These are phyloP conservation scores for Platygyra sinensis DNA, from an alignment of 64 coral and sea anemone species.

Conservation along the genomic window DNA sequence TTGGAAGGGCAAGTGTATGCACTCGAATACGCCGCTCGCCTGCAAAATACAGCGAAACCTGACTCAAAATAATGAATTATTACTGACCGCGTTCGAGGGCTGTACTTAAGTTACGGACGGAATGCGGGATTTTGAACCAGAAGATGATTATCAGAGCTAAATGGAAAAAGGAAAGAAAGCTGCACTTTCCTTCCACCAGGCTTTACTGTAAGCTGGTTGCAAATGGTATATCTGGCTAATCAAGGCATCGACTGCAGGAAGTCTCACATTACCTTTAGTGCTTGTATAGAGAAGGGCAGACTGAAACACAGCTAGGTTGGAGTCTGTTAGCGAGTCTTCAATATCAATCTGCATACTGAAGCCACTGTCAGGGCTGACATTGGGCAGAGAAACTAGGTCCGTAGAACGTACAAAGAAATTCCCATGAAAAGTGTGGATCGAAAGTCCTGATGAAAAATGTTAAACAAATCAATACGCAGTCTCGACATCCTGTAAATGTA, in stretches of 20 bases:
- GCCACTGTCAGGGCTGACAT: constrained; percentile 88
- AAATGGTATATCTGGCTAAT: background rate
- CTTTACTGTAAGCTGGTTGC: background rate
- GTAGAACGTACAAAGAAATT: constrained; percentile 99
- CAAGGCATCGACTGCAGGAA: background rate
- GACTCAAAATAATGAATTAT: too few species aligned
- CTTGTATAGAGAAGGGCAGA: constrained; percentile 97
- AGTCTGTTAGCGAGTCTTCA: constrained; percentile 86
- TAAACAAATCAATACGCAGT: background rate
- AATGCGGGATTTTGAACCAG: too few species aligned
- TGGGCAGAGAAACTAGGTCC: constrained; percentile 96
- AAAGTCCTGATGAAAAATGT: constrained; percentile 62
- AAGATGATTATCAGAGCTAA: too few species aligned
- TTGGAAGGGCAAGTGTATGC: constrained; percentile 88
- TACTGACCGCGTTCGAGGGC: too few species aligned
- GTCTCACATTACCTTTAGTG: constrained; percentile 69
- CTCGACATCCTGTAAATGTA: too few species aligned
- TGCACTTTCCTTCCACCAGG: too few species aligned
- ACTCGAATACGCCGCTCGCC: constrained; percentile 95
- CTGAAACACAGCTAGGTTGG: constrained; percentile 84
- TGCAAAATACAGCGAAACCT: constrained; percentile 1
- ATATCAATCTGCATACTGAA: constrained; percentile 99
- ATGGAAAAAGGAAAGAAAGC: too few species aligned
- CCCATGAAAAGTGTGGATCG: constrained; percentile 98
- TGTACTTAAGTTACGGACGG: too few species aligned